A percentile compares a stretch with the other conserved stretches of the same genome.
These are phyloP conservation scores for Cercopithecus petaurista DNA, from an alignment of 2,797 vertebrate genomes.

Conservation along the genomic window DNA sequence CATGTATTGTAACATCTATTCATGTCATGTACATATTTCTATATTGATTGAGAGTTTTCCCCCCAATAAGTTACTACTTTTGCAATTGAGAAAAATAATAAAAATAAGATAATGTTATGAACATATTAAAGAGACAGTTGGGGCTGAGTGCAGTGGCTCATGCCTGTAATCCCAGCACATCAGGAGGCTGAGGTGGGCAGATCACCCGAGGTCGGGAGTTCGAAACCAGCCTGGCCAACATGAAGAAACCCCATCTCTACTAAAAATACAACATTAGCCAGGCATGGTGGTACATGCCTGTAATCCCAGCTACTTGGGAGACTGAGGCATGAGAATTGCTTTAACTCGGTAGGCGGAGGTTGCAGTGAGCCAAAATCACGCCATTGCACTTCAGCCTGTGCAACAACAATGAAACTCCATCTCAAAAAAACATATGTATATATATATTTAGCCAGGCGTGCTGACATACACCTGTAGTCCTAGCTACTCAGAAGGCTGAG, in stretches of 20 bases:
- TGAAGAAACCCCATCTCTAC: background rate
- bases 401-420: background rate
- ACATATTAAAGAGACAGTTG: background rate
- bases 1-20: background rate
- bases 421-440: background rate
- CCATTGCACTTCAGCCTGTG: background rate
- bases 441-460: background rate
- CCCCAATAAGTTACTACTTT: background rate
- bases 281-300: background rate
- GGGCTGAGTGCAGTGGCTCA: background rate
- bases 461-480: background rate
- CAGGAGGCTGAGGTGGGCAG: background rate
- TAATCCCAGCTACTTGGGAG: background rate
- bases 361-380: background rate
- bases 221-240: background rate
- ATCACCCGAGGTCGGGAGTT: background rate
- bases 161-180: background rate
- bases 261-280: background rate
- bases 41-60: background rate
- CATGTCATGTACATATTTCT: background rate
- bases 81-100: slow-evolving; percentile 9
- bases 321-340: background rate
- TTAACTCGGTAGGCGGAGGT: background rate
- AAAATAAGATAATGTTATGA: background rate
- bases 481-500: background rate